Percentiles rank a stretch among this genome's conserved stretches.
Evolutionary conservation across 1,140 invertebrate species (phyloP).

Genomic region (Drosophila obscura): DNA sequence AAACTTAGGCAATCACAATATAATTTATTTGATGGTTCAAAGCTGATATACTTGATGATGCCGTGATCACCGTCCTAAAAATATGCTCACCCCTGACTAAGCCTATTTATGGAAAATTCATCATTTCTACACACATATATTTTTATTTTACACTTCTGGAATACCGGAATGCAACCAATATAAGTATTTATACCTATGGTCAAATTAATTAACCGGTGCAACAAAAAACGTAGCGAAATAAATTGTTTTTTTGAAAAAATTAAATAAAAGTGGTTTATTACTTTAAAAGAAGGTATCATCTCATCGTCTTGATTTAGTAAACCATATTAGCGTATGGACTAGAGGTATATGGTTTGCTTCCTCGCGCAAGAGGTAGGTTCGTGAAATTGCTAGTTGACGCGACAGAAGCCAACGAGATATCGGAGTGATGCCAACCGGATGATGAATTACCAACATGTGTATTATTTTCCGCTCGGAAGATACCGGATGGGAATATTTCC

Average conservation of each 20-base stretch:
- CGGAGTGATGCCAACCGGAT: not conserved
- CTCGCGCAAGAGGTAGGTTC: not conserved
- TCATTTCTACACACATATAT: slow-evolving; percentile 49
- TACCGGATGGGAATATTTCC: not conserved
- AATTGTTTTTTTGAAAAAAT: slow-evolving; percentile 63
- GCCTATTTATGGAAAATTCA: slow-evolving; percentile 58
- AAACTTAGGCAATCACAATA: slow-evolving; percentile 2
- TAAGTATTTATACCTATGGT: slow-evolving; percentile 55
- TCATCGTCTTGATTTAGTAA: slow-evolving; percentile 9
- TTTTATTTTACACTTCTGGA: slow-evolving; percentile 62
- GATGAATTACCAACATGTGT: not conserved
- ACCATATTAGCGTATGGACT: slow-evolving; percentile 44
- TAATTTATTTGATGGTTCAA: slow-evolving; percentile 54
- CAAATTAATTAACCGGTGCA: slow-evolving; percentile 32
- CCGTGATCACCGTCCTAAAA: slow-evolving; percentile 36
- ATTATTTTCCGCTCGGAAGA: not conserved
- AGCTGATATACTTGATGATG: slow-evolving; percentile 69
- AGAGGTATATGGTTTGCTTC: not conserved
- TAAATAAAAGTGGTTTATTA: slow-evolving; percentile 15
- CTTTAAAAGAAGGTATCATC: slow-evolving; percentile 1
- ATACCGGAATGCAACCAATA: slow-evolving; percentile 63
- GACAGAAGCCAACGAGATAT: not conserved
- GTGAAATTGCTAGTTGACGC: not conserved
- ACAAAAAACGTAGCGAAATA: slow-evolving; percentile 37
- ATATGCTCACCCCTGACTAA: slow-evolving; percentile 53